Evolutionary conservation across 2,797 vertebrate genomes (phyloP).

Genomic region (Glyptemys insculpta): DNA sequence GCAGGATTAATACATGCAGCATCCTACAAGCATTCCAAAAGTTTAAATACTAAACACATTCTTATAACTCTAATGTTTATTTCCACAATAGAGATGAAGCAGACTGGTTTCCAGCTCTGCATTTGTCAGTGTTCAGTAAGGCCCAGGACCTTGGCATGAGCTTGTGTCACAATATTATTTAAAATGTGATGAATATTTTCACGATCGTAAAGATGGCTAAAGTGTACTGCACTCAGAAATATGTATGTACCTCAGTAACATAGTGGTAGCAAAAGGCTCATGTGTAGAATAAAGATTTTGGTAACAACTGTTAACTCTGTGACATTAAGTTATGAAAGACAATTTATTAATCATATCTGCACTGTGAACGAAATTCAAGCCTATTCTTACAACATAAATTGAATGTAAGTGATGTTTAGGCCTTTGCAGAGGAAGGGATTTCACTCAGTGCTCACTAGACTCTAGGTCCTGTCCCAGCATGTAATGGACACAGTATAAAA

Average conservation of each 20-base stretch:
- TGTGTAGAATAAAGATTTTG: background rate
- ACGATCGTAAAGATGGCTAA: background rate
- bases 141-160: no score
- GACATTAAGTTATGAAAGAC: background rate
- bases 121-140: no score
- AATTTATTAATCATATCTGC: background rate
- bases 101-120: no score
- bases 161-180: background rate
- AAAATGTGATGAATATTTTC: background rate
- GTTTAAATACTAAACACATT: no score
- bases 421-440: no score
- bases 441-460: background rate
- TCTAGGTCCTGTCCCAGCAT: no score
- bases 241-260: fast-evolving
- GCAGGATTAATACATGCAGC: no score
- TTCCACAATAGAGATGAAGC: no score
- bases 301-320: background rate
- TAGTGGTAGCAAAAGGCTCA: fast-evolving
- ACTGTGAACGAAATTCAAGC: background rate
- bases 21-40: no score
- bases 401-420: background rate
- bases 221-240: background rate
- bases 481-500: background rate
- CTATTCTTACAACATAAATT: background rate
- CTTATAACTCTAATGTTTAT: no score